Base-by-base conservation (phyloP, 2,113 vertebrate genomes). In the Ammodytes dubius region DNA sequence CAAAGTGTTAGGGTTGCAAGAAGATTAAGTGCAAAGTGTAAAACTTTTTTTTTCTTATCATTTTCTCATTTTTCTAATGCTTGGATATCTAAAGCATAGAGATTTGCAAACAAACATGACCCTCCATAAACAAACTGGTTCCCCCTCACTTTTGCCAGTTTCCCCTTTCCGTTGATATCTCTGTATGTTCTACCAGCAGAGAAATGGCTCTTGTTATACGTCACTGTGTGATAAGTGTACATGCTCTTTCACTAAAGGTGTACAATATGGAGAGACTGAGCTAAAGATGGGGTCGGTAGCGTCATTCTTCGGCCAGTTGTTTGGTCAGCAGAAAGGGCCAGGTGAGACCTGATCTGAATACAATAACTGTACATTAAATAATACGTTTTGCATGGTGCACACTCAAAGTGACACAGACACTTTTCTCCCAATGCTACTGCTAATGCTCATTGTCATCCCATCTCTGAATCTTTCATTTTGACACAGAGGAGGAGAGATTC, bases 401-500 rank as follows among this genome's bases (percentile, higher is more conserved):
- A 60, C 40, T 8, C 13, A 6, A 15, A 53, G 27, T 5, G 8
- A 42, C n/a, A 15, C 42, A 3, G 8, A 42, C 13, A 15, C 42
- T 19, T 47, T 56, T 39, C 27, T 58, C 19, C 43, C 10, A 43
- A 2, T 4, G 19, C 47, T 35, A 3, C 39, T 56, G 40, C 14
- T 14, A 14, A 27, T 27, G 27, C 27, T 27, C 6, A 9, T 9
- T 19, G 15, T 63, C 40, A 79, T 14, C 40, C 5, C 6, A 53
- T 4, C 10, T 57, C 12, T 56, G 0, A 43, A n/a, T 60, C 14
- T 59, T 40, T 54, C 46, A 2, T 53, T 15, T 49, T 54, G 37
- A 66, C 15, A 7, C 91, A 98, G 96, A 96, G 94, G 93, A 94
- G 88, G 95, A 97, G 67, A 95, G 98, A 80, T 78, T 81, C 60